Conservation (phyloP, 2,113 vertebrate species). For the Corythaeola cristata region DNA sequence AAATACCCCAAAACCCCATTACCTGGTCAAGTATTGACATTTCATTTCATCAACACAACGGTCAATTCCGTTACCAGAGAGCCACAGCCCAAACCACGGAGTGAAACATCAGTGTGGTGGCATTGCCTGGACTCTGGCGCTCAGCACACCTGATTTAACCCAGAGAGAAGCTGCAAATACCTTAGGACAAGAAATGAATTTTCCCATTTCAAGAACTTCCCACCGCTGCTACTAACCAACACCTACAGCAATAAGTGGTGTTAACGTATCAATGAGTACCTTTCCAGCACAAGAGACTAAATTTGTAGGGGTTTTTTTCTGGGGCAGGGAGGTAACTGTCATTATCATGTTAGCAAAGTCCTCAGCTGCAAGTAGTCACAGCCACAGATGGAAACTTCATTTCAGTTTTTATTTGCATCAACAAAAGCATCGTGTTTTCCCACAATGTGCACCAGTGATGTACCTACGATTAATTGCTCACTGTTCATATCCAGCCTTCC, state of each 20-base stretch:
- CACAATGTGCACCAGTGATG: rapidly evolving
- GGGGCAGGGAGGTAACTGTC: background rate
- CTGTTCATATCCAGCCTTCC: background rate
- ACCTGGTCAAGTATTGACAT: background rate
- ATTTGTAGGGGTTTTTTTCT: background rate
- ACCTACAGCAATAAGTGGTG: rapidly evolving
- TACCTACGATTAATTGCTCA: background rate
- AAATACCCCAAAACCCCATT: background rate
- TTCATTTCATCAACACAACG: background rate
- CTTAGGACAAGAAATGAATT: background rate
- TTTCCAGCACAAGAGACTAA: background rate
- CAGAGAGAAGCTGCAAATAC: background rate
- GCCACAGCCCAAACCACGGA: background rate
- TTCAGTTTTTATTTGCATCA: background rate
- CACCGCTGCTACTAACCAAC: background rate
- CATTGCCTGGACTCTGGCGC: background rate
- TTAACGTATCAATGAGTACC: rapidly evolving
- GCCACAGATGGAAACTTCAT: background rate
- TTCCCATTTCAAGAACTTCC: background rate
- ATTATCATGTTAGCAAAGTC: background rate
- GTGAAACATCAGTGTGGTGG: background rate
- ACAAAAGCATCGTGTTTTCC: background rate
- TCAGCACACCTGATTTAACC: background rate
- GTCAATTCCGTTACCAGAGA: background rate
- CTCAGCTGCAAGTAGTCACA: background rate